These are phyloP conservation scores for Anoplopoma fimbria DNA, from an alignment of 2,113 vertebrate species.

Conservation along the genomic window DNA sequence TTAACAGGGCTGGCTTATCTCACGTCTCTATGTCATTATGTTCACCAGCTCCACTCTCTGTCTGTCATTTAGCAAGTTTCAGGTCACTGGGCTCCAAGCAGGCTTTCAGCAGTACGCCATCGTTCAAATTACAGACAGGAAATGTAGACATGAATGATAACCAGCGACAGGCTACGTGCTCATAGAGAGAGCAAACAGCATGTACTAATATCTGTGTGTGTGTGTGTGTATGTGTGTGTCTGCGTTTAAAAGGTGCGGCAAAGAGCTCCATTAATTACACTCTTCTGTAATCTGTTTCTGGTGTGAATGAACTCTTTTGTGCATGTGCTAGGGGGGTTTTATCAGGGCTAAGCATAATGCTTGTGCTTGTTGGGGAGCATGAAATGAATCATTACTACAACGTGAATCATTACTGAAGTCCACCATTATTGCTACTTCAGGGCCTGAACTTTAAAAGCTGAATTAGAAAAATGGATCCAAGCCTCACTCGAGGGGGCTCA, in stretches of 20 bases:
- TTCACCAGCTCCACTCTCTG: constrained; percentile 44
- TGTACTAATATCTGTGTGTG: constrained; percentile 20
- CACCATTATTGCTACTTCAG: constrained; percentile 40
- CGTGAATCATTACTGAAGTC: constrained; percentile 57
- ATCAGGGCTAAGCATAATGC: constrained; percentile 38
- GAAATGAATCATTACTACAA: constrained; percentile 55
- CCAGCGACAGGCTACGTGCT: constrained; percentile 31
- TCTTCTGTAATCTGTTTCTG: constrained; percentile 58
- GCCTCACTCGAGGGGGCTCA: constrained; percentile 27
- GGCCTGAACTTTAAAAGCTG: constrained; percentile 47
- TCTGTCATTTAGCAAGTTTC: constrained; percentile 72
- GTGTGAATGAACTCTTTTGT: constrained; percentile 40
- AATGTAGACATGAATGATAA: constrained; percentile 70
- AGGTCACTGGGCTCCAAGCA: constrained; percentile 66
- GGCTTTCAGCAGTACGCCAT: constrained; percentile 54
- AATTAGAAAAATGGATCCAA: constrained; percentile 54
- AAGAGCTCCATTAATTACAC: constrained; percentile 48
- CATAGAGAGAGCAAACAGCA: constrained; percentile 41
- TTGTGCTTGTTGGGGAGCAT: constrained; percentile 36
- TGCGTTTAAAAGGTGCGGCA: constrained; percentile 21
- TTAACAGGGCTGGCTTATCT: constrained; percentile 58
- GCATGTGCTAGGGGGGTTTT: constrained; percentile 18
- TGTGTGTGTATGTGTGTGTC: constrained; percentile 16
- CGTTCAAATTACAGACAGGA: constrained; percentile 63
- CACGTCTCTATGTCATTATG: constrained; percentile 56